These are phyloP conservation scores for Cistogaster globosa DNA, from an alignment of 2,888 invertebrate genomes.

Conservation along the genomic window DNA sequence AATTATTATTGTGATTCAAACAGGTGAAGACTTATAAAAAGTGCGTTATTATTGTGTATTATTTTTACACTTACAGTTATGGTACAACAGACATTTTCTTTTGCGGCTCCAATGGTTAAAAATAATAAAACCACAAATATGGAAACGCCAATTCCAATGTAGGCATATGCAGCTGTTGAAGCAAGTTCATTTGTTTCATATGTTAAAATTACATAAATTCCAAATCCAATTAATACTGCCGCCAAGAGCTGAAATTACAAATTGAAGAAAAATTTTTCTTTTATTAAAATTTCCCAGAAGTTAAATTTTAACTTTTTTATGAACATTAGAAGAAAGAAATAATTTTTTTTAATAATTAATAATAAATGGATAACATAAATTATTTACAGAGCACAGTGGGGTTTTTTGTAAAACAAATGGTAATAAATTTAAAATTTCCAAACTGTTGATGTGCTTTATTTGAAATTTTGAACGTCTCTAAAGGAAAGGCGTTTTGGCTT, in stretches of 20 bases:
- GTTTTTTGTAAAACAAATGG: no score
- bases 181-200: slow-evolving; percentile 75
- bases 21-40: no score
- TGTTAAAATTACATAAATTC: slow-evolving; percentile 75
- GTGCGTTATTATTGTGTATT: neutral
- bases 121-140: slow-evolving; percentile 88
- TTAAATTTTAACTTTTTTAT: no score
- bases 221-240: slow-evolving; percentile 78
- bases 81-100: slow-evolving; percentile 94
- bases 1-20: no score
- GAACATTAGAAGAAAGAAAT: no score
- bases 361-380: no score
- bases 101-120: slow-evolving; percentile 94
- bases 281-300: neutral
- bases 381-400: no score
- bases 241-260: slow-evolving; percentile 75
- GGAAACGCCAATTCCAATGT: slow-evolving; percentile 75
- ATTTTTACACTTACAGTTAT: slow-evolving; percentile 86
- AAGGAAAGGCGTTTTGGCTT: no score
- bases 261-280: neutral
- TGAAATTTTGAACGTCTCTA: no score
- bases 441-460: no score
- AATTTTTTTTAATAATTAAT: no score
- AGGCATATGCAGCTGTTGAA: slow-evolving; percentile 70
- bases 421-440: no score